Base-by-base conservation (phyloP, 2,113 vertebrate genomes). In the Sisor rabdophorus region DNA sequence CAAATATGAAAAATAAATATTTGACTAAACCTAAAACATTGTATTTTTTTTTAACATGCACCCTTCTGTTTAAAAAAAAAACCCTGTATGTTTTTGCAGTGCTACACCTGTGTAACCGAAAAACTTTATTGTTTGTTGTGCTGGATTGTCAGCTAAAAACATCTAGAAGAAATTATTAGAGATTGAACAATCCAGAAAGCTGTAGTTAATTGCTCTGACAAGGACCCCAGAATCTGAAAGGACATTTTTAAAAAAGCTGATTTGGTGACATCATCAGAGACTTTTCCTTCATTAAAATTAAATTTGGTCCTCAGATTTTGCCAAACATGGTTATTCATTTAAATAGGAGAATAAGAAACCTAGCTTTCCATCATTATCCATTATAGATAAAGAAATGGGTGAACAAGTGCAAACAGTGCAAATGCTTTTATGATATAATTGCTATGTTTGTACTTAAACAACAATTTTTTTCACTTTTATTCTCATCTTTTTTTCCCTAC, bases 401-500 rank as follows among this genome's bases (percentile, higher is more conserved):
- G 71, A 78, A 87, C 73, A 74, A 70, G 89, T 89, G 89, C 85
- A 88, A 89, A 89, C 73, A 84, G 88, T 90, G 89, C 86, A 89
- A 88, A 86, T 86, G 81, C 85, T 81, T 84, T 85, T 32, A 79
- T 75, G 64, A 87, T 85, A 71, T 81, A 84, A 81, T 87, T 80
- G 86, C 71, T 82, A 80, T 83, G 82, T 84, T 83, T 81, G 84
- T 89, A 85, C 82, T 89, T 89, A 87, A 76, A 50, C n/a, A 63
- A 84, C 40, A 19, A 40, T 63, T 74, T 63, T 74, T 80, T 73
- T 83, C 61, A 40, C 67, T 36, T 53, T 73, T 17, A 4, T 72
- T 83, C 80, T n/a, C n/a, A n/a, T n/a, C n/a, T n/a, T 32, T 83
- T 81, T 82, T 79, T 81, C 76, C 72, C 81, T 84, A 71, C 52